Base-by-base conservation (phyloP, 2,797 vertebrate species). In the Ambastaia sidthimunki region DNA sequence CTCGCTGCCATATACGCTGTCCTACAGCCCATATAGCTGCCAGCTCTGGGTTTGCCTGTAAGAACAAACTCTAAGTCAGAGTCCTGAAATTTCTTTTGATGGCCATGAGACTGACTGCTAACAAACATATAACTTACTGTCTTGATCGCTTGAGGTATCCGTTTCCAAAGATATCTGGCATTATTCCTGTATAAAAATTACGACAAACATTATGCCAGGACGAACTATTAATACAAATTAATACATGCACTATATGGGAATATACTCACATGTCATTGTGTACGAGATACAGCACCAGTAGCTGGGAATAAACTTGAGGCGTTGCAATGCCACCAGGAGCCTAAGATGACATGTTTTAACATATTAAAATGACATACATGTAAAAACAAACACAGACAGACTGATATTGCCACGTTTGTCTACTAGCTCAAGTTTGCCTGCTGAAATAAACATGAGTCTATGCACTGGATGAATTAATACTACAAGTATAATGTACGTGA, bases 301-400 rank as follows among this genome's bases (percentile, higher is more conserved):
- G 90, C 85, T 98, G 97, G 10, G 94, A 95, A 19, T 98, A 99
- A 16, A 99, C 96, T 0, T 97, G 95, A 16, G 97, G 96, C 0
- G 97, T 96, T 15, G 97, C 95, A n/a, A 99, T 94, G 86, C 98
- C 97, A 89, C 97, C 97, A 78, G 97, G 97, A 83, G 98, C 96
- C 98, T 99, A 71, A 2, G 41, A 5, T 11, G 10, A 2, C 41
- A 21, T 55, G 52, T 41, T 19, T 65, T 18, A n/a, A 34, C 18
- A 18, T 3, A 37, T n/a, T 9, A 3, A 63, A n/a, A 37, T 37
- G 16, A 65, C 7, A 65, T 37, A 37, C 7, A 37, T 37, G 34
- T 65, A 65, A 4, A 34, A 37, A 3, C 16, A 37, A 18, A 18
- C 28, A 63, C 16, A 11, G n/a, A n/a, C n/a, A n/a, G 1, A 57